Evolutionary conservation across 2,797 vertebrate species (phyloP), one percentile per base, ranked within the genome.

Genomic region (Eulemur rubriventer): DNA sequence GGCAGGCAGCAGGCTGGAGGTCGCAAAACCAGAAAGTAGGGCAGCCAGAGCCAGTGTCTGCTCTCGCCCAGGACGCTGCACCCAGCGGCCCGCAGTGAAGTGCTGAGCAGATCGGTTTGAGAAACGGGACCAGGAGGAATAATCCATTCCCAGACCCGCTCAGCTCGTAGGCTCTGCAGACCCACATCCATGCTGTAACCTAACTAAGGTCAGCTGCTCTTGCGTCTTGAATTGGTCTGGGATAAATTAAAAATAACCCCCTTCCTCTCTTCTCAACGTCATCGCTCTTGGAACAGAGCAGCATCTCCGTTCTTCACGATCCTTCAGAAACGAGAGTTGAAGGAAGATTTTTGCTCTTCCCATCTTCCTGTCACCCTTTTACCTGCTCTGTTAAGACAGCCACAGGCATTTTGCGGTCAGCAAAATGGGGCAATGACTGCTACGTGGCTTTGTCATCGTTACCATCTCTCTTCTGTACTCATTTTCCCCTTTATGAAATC

Each of bases 381-480:
- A 13, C 81, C 50, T 52, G 48, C 63, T 86, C n/a, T 35, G 24
- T 38, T 18, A 59, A 50, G 30, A 6, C 2, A 61, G 38, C 65
- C 69, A 10, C 55, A 26, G 57, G 41, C n/a, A 72, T 5, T n/a
- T 12, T 35, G 46, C 35, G 6, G 35, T n/a, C 8, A 4, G 35
- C 33, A 67, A 89, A 72, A 69, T 0, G 48, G 20, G 8, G 1
- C 63, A n/a, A 28, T 30, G 57, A 26, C 16, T 46, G 67, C 43
- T 12, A 0, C 0, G 5, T 7, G 1, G 61, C 30, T 83, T 28
- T 69, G n/a, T 61, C n/a, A 3, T 48, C 18, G 18, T 24, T 28
- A 11, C 6, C 16, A 13, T n/a, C 52, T 52, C 8, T 48, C 59
- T 52, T 38, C n/a, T 52, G 43, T 2, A 5, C 28, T 63, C 43